Conservation (phyloP, 2,888 invertebrate species). For the Smittia aterrima region DNA sequence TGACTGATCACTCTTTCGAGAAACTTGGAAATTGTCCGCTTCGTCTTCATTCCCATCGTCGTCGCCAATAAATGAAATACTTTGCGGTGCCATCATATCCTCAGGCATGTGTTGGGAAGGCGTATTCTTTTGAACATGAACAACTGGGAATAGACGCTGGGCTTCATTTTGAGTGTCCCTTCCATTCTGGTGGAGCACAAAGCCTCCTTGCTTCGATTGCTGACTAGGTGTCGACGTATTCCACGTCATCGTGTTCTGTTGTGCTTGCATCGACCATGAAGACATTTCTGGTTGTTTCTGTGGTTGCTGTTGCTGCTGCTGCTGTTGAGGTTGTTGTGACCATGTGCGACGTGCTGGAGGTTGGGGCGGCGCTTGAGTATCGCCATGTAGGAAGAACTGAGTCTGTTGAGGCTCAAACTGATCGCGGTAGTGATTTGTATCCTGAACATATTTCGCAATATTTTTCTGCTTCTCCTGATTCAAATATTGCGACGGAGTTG, state of each 20-base stretch:
- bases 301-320: conserved; percentile 44
- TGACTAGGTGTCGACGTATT: conserved; percentile 45
- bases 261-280: conserved; percentile 50
- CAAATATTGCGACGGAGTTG: conserved; percentile 51
- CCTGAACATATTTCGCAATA: conserved; percentile 43
- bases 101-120: conserved; percentile 62
- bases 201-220: conserved; percentile 48
- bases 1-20: conserved; percentile 43
- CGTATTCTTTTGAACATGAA: conserved; percentile 62
- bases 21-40: conserved; percentile 46
- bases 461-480: conserved; percentile 55
- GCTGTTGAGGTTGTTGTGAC: conserved; percentile 57
- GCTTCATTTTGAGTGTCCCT: conserved; percentile 55
- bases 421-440: conserved; percentile 44
- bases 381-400: conserved; percentile 44
- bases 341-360: conserved; percentile 63
- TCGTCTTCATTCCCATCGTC: conserved; percentile 56
- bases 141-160: conserved; percentile 50
- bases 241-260: conserved; percentile 53
- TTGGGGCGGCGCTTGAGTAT: conserved; percentile 52
- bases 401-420: conserved; percentile 44
- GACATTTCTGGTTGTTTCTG: conserved; percentile 49
- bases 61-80: conserved; percentile 86
- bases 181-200: conserved; percentile 70
- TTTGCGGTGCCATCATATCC: conserved; percentile 91